Base-by-base conservation (phyloP, 2,888 invertebrate species). In the Drosophila helvetica region DNA sequence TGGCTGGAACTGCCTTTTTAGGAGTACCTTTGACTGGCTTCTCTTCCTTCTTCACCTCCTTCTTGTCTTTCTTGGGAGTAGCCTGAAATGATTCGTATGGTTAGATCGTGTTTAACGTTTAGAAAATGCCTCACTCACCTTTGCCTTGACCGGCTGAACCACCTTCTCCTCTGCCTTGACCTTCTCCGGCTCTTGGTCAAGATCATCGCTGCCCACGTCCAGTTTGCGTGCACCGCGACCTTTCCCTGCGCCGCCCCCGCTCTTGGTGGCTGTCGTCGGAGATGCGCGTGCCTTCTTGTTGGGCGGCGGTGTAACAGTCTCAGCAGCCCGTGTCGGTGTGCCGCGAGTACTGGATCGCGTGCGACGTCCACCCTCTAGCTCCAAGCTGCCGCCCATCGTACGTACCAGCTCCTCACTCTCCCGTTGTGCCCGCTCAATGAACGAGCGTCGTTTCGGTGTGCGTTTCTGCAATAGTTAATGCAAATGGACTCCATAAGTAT, bases 401-500 rank as follows among this genome's bases (percentile, higher is more conserved):
- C 92, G 90, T 0, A 92, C 90, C 15, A 92, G 78, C 56, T 92
- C 92, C 65, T 92, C 92, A 50, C 92, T 92, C 79, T 92, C 92
- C 12, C 89, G 89, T 67, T 91, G 91, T 52, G 91, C 92, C n/a
- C 90, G 86, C 77, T 92, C 92, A 71, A 91, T 89, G 30, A 90
- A 90, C 8, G 92, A 90, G 68, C 90, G 85, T 3, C 92, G 90
- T 76, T 92, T 92, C 3, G 92, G 92, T 3, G 92, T 92, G 30
- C 92, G 87, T 80, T 92, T 92, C 62, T 83, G 81, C 79, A 91
- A 66, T 12, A 69, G 55, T 51, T 66, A 48, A 54, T 45, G 7
- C 9, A 27, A 25, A 25, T 25, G 7, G 25, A 25, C 25, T 25
- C 25, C 1, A 22, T 63, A 18, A 51, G 42, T 56, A 22, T 22